Base-by-base conservation (phyloP, 2,113 vertebrate genomes). In the Stigmatopora argus region DNA sequence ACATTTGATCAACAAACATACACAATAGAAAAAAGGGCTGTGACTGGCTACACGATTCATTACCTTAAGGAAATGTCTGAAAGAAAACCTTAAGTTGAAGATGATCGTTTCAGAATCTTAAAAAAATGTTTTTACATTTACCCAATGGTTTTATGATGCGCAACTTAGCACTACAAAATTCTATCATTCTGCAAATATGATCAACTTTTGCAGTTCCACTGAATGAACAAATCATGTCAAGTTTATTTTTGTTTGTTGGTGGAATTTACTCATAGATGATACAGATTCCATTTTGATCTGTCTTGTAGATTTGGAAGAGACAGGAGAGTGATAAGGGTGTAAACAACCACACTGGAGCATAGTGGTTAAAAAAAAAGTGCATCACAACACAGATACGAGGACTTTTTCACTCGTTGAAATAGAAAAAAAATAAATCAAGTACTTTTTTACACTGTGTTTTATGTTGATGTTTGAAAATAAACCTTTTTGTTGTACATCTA, bases 281-380 rank as follows among this genome's bases (percentile, higher is more conserved):
- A 45, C 21, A 4, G n/a, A 45, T 45, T 59, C 6, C 12, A 60
- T 8, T 41, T 41, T 21, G 26, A 55, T 53, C 13, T 70, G 18
- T 26, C 14, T 78, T n/a, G 1, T 80, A 98, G 96, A 97, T 98
- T 77, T 98, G 96, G 96, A 98, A 96, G 80, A 92, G 95, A 69
- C 90, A 94, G 0, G 93, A 93, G 49, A 74, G 64, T 51, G 78
- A 72, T 2, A 87, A 86, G 11, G 90, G 91, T 3, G 90, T 89
- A 77, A 91, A 90, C 15, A 93, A 91, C 80, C 94, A 95, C 67
- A 93, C 90, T 1, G 94, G 92, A 0, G 92, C 92, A 1, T 96
- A 88, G 35, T 26, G 13, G 21, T 12, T 41, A 41, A 7, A 41
- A 35, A 45, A 44, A 74, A 34, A 18, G 51, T 45, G 35, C 14